Evolutionary conservation across 2,888 invertebrate species (phyloP).

Genomic region (Sphaeridia pumilis): DNA sequence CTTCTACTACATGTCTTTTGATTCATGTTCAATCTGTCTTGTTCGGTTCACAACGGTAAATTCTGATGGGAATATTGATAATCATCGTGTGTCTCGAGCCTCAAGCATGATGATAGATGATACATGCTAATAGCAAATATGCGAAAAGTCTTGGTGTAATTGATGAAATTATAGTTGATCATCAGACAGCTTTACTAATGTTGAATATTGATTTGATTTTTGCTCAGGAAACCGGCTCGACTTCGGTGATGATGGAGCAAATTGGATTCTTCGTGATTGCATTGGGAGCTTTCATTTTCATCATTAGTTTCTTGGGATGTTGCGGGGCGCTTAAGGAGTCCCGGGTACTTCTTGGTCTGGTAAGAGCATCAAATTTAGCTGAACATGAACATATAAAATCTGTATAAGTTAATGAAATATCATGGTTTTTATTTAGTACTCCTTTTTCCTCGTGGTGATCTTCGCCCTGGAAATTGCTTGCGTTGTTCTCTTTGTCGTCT

Average conservation of each 20-base stretch:
- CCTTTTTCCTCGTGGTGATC: slow-evolving; percentile 52
- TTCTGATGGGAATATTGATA: too few relatives aligned
- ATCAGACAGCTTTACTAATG: background rate
- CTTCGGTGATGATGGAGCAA: slow-evolving; percentile 50
- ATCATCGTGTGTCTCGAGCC: too few relatives aligned
- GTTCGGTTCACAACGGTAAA: too few relatives aligned
- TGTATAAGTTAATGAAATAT: background rate
- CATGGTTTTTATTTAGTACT: slow-evolving; percentile 49
- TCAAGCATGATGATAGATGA: too few relatives aligned
- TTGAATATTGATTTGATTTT: background rate
- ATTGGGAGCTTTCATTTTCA: slow-evolving; percentile 56
- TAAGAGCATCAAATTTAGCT: too few relatives aligned
- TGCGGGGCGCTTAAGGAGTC: slow-evolving; percentile 58
- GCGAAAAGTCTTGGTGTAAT: background rate
- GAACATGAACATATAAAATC: too few relatives aligned
- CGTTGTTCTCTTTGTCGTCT: slow-evolving; percentile 53
- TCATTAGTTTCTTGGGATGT: slow-evolving; percentile 60
- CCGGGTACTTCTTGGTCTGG: slow-evolving; percentile 53
- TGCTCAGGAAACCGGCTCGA: slow-evolving; percentile 27
- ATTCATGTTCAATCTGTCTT: too few relatives aligned
- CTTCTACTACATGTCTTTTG: too few relatives aligned
- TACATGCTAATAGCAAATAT: background rate
- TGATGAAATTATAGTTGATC: background rate
- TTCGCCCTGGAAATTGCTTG: slow-evolving; percentile 54
- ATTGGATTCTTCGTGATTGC: slow-evolving; percentile 56